Evolutionary conservation across 1,140 invertebrate species (phyloP), one percentile per base, ranked within the genome.

Genomic region (Bombus soroeensis): DNA sequence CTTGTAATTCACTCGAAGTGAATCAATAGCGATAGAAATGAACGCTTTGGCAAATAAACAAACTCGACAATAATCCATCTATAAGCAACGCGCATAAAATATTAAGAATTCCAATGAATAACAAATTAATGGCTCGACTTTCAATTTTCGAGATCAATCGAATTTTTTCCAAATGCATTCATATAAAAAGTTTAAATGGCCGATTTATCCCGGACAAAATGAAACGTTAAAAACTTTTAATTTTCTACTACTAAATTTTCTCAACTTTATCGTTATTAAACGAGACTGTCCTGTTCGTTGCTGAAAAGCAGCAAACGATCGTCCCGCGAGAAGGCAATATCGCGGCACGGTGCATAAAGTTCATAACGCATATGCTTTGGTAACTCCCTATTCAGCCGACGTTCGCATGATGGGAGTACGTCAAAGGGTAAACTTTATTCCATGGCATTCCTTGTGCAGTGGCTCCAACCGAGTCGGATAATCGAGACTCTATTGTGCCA

Each of bases 381-480:
- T 78, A 84, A 78, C 82, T 78, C 75, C 53, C 75, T 64, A 78
- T 84, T 78, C 75, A 79, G 47, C 28, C 82, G 37, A 43, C 22
- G 82, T n/a, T 84, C 64, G 64, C 82, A 78, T 57, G 82, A 78
- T 84, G 75, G 76, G 32, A 62, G 66, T 39, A 79, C 83, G 83
- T 84, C 83, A 84, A 84, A 84, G 83, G 83, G 83, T 80, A 80
- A 84, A 84, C 83, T 84, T 84, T 84, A 84, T 80, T 84, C 83
- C 47, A 43, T 25, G 39, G 68, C 83, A 84, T 84, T 79, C 83
- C 83, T 84, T 79, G 66, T 70, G 75, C 83, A 79, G 41, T 37
- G 62, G 57, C 66, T 85, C 39, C 83, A 57, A 72, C 68, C 47
- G 66, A 84, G 66, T 85, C 68, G 76, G 83, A 85, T 85, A 85